These are phyloP conservation scores for Cynoglossus semilaevis DNA, from an alignment of 2,113 vertebrate genomes.

Conservation along the genomic window DNA sequence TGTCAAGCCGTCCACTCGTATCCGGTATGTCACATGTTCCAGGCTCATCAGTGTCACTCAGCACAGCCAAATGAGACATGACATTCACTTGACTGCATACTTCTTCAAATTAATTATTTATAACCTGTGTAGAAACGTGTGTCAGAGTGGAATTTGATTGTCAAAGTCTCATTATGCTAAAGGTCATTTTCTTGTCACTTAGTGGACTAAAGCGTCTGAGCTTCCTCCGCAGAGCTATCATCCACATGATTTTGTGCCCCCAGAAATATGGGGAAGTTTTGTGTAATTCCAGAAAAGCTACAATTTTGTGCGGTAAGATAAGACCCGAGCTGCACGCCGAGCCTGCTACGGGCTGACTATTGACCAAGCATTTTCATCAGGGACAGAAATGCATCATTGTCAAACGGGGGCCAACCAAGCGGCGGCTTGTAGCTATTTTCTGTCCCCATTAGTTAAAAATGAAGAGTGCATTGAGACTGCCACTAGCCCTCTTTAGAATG, in stretches of 20 bases:
- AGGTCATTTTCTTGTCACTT: conserved; percentile 73
- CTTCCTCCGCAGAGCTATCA: conserved; percentile 24
- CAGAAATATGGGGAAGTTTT: background rate
- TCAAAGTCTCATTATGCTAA: conserved; percentile 70
- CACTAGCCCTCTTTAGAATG: conserved; percentile 68
- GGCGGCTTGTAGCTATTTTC: conserved; percentile 68
- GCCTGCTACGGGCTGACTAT: conserved; percentile 18
- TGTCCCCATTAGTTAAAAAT: conserved; percentile 74
- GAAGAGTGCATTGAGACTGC: conserved; percentile 63
- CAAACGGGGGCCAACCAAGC: conserved; percentile 58
- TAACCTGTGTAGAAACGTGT: conserved; percentile 67
- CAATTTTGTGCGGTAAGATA: background rate
- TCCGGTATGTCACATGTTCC: conserved; percentile 52
- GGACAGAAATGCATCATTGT: conserved; percentile 64
- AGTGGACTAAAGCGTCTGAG: conserved; percentile 52
- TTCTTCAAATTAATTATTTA: conserved; percentile 77
- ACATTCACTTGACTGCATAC: conserved; percentile 69
- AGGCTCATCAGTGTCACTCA: conserved; percentile 47
- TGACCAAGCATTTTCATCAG: conserved; percentile 39
- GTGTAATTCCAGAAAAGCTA: background rate
- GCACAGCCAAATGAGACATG: conserved; percentile 67
- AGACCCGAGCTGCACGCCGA: background rate
- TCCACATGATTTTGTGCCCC: background rate
- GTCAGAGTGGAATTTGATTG: conserved; percentile 66
- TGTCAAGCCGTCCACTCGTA: conserved; percentile 44